Base-by-base conservation (phyloP, 2,888 invertebrate genomes). In the Hypsopygia costalis region DNA sequence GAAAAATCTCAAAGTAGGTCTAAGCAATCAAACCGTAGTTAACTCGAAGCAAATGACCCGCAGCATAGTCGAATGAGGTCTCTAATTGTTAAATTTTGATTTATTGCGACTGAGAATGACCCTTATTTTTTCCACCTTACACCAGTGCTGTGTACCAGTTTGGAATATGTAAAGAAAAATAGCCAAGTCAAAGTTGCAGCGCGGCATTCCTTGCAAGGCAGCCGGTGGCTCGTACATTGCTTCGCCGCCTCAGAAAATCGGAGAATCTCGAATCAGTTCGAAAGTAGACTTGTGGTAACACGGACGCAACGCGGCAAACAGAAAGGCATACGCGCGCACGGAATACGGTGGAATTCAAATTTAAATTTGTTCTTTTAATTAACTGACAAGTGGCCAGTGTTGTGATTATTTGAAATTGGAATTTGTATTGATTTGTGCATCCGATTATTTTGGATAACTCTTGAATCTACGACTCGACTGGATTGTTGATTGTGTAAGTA, bases 401-500 rank as follows among this genome's bases (percentile, higher is more conserved):
- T 71, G 75, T 81, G 75, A 49, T 25, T 25, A 25, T 60, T 60
- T 53, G 50, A 56, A 56, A 64, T 61, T 69, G 65, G 62, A 62
- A 70, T 68, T 62, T 60, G 55, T 60, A 63, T 65, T 55, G 54
- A 62, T 53, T 66, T 70, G 70, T 74, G 72, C 59, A 62, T 68
- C 51, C 49, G 53, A 55, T 40, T 31, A 10, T 25, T 35, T 44
- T 42, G 44, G 40, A 47, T 43, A 42, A 49, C 55, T 45, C 41
- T 49, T 36, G 39, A 45, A 58, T 55, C 50, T 47, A 61, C 55
- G 54, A 52, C 54, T 49, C 44, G 43, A 45, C 61, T 68, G 77
- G 75, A 79, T 76, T 78, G 67, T 78, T 81, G 57, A 71, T 78
- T 78, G 70, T 70, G 86, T 85, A 73, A 73, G 86, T 86, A 28